Evolutionary conservation across 2,113 vertebrate species (phyloP).

Genomic region (Sphaerodactylus townsendi): DNA sequence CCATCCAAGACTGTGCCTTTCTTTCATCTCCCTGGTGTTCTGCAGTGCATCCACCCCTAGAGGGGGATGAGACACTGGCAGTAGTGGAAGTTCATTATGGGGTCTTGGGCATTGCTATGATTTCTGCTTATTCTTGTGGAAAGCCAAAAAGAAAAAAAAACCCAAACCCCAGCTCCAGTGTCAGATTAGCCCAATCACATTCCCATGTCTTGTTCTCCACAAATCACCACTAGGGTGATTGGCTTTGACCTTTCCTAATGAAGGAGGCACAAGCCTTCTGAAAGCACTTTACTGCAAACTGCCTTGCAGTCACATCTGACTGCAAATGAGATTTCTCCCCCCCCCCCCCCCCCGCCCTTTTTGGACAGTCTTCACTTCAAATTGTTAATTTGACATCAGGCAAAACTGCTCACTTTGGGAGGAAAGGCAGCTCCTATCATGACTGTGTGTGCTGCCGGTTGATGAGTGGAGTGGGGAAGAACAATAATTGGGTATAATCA

Average conservation of each 20-base stretch:
- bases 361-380: background rate
- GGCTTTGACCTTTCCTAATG: conserved; percentile 25
- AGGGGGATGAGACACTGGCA: background rate
- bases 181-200: background rate
- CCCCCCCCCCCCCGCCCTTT: too few relatives aligned
- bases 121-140: background rate
- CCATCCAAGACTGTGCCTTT: background rate
- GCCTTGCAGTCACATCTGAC: background rate
- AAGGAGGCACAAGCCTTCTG: conserved; percentile 5
- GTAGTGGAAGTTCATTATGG: background rate
- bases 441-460: background rate
- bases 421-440: background rate
- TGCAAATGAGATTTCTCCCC: conserved; percentile 7
- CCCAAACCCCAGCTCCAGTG: background rate
- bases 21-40: background rate
- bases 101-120: background rate
- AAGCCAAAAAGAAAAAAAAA: background rate
- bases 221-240: background rate
- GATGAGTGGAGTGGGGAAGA: background rate
- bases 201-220: conserved; percentile 5
- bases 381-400: background rate
- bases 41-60: background rate
- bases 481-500: background rate
- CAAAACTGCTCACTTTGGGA: background rate
- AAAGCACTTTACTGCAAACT: background rate